phyloP scores from a whole-genome alignment of 2,797 vertebrate species.

The Tinamus major region DNA sequence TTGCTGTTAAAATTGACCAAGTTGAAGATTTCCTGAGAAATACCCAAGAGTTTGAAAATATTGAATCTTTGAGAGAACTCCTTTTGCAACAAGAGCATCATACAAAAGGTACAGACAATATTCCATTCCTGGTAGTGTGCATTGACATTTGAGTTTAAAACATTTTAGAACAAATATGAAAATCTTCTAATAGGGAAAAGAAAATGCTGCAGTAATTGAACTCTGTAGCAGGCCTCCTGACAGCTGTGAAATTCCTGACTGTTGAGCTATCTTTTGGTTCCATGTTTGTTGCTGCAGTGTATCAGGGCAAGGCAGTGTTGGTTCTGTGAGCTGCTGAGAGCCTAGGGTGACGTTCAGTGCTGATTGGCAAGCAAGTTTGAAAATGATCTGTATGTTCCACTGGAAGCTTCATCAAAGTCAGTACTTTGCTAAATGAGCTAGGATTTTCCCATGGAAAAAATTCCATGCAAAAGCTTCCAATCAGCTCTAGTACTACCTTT shows the following conservation, averaged over 20 bases:
- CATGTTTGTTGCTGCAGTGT: not conserved
- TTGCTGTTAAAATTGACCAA: conserved; percentile 86
- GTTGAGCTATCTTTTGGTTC: not conserved
- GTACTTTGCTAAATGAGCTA: not conserved
- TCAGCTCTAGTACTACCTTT: not conserved
- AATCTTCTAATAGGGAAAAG: not conserved
- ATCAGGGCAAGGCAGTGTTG: not conserved
- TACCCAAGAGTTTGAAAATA: conserved; percentile 72
- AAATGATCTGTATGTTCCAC: not conserved
- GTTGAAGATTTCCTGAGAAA: conserved; percentile 84
- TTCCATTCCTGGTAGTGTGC: not conserved
- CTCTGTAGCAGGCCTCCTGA: not conserved
- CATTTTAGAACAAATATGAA: not conserved
- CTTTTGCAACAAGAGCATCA: conserved; percentile 81
- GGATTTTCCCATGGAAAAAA: not conserved
- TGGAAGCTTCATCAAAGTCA: not conserved
- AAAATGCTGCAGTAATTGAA: not conserved
- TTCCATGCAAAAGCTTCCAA: not conserved
- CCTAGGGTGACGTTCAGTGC: not conserved
- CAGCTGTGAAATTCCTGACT: not conserved
- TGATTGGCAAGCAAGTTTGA: not conserved
- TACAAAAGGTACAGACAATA: conserved; percentile 82
- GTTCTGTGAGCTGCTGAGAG: not conserved
- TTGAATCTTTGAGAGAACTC: conserved; percentile 75
- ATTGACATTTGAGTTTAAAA: not conserved